Base-by-base conservation (phyloP, 2,888 invertebrate species). In the Vanessa cardui region DNA sequence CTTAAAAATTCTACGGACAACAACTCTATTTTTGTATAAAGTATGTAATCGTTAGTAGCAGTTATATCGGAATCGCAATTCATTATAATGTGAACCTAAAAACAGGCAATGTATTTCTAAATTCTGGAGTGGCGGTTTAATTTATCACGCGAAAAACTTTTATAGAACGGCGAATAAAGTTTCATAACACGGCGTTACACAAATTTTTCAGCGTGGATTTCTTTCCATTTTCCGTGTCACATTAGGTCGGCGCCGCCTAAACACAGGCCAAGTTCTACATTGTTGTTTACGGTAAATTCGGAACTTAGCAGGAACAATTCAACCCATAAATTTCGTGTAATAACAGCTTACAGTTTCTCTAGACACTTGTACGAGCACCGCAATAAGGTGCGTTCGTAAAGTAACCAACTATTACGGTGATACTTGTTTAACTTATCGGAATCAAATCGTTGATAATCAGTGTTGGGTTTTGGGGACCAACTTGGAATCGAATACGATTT, bases 231-330 rank as follows among this genome's bases (percentile, higher is more conserved):
- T 78, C 77, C 74, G 74, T 78, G 84, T 85, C 87, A 85, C 86
- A 86, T 89, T 88, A 87, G 83, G 80, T 81, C 75, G 76, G 75
- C 78, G 75, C 73, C 79, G 77, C 74, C 84, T 81, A 82, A 86
- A 85, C 87, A 86, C 85, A 82, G 87, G 85, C 82, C 83, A 90
- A 90, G 83, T 91, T 89, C 83, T 86, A 82, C 86, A 90, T 90
- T 89, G 88, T 90, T 90, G 89, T 92, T 90, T 91, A 91, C 86
- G 84, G 80, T 81, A 83, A 92, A 90, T 87, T 89, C 83, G 83
- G 85, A 90, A 89, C 86, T 87, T 85, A 84, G 83, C 80, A 79
- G 79, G 80, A 82, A 83, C 88, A 89, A 89, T 92, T 89, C 86
- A 84, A 83, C 84, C 85, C 87, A 86, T 92, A 92, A 91, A 91